These are phyloP conservation scores for Orthonychiurus folsomi DNA, from an alignment of 2,888 invertebrate genomes.

Conservation along the genomic window DNA sequence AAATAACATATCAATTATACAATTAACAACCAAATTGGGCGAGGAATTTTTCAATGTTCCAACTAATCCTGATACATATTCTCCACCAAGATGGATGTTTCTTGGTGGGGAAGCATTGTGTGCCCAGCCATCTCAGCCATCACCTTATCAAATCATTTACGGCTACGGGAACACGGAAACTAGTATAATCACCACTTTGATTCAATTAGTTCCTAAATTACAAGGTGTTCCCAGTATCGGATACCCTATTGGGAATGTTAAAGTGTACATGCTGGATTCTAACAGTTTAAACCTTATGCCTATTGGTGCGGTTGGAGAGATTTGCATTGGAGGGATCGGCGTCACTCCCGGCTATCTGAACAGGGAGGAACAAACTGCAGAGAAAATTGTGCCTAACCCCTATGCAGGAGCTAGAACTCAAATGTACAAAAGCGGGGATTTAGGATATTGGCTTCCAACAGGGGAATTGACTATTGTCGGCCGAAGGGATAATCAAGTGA, in stretches of 20 bases:
- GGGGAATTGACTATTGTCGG: not conserved
- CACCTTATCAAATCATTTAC: not conserved
- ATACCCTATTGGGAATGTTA: not conserved
- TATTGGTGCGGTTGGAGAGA: constrained; percentile 11
- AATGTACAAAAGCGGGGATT: not conserved
- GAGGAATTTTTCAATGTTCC: not conserved
- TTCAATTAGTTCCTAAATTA: not conserved
- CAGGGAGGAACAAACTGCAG: not conserved
- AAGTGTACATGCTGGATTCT: not conserved
- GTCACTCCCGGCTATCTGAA: constrained; percentile 11
- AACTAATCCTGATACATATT: not conserved
- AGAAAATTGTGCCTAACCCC: not conserved
- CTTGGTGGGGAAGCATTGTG: not conserved
- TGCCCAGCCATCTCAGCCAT: not conserved
- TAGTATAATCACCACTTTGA: not conserved
- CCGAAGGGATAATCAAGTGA: not conserved
- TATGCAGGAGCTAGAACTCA: not conserved
- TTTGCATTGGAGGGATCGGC: constrained; percentile 14
- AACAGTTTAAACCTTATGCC: not conserved
- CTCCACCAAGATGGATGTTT: not conserved
- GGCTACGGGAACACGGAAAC: not conserved
- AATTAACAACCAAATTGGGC: not conserved
- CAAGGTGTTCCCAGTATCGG: not conserved
- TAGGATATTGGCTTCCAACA: not conserved
- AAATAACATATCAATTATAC: not conserved